Conservation (phyloP, 2,797 vertebrate genomes). For the Hozukius guyotensis region DNA sequence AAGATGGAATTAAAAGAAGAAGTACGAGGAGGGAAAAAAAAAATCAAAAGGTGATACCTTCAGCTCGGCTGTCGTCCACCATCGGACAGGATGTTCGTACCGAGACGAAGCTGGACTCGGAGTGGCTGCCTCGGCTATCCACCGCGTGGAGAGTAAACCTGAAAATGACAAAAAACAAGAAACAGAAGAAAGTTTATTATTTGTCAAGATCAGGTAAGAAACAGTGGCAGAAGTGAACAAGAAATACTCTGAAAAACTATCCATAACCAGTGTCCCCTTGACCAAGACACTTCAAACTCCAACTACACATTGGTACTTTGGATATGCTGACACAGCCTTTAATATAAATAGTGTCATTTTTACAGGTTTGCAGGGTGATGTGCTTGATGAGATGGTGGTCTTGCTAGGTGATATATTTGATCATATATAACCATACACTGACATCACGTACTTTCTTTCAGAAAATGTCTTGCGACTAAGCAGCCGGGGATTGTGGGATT, state of each 20-base stretch:
- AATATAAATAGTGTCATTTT: not conserved
- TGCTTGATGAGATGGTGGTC: not conserved
- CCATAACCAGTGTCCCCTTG: not conserved
- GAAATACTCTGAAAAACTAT: not conserved
- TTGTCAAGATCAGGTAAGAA: not conserved
- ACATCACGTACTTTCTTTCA: constrained; percentile 1
- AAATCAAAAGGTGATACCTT: constrained; percentile 83
- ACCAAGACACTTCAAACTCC: not conserved
- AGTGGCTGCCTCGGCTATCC: constrained; percentile 93
- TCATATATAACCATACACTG: not conserved
- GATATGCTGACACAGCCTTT: not conserved
- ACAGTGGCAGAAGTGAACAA: not conserved
- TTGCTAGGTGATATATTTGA: constrained; percentile 1
- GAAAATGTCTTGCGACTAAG: constrained; percentile 1
- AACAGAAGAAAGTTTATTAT: not conserved
- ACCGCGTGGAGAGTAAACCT: constrained; percentile 95
- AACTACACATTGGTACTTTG: not conserved
- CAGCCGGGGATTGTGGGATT: constrained; percentile 13
- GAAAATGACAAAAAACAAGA: constrained; percentile 13
- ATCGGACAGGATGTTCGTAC: constrained; percentile 94
- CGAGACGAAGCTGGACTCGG: constrained; percentile 91
- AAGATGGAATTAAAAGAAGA: not conserved
- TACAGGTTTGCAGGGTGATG: not conserved
- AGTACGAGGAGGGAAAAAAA: not conserved
- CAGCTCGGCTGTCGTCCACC: constrained; percentile 95